Base-by-base conservation (phyloP, 1,140 invertebrate genomes). In the Pogonus chalceus region DNA sequence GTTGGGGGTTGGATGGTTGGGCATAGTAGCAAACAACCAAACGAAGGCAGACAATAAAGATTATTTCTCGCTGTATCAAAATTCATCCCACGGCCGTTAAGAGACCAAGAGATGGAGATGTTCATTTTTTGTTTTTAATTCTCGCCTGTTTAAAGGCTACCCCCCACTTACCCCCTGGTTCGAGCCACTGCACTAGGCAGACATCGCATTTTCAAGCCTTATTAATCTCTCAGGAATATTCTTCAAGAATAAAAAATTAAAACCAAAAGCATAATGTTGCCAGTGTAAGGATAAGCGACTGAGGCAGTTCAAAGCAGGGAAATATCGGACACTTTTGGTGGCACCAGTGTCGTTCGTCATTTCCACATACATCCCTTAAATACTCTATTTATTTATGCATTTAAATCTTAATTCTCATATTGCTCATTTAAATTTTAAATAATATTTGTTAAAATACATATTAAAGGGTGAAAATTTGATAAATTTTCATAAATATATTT, bases 221-320 rank as follows among this genome's bases (percentile, higher is more conserved):
- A 65, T 65, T 65, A 65, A 65, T 65, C 63, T 65, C 63, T 49
- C 47, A 49, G 61, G 62, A 60, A 62, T 63, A 62, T 63, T 61
- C 37, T 61, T 58, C 63, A 59, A 60, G 63, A 61, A 65, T 65
- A 65, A 65, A 65, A 65, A 65, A 65, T 65, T 65, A 62, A 65
- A 65, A 65, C 61, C 60, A 54, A 62, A 63, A 62, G 63, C 61
- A 62, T 63, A 60, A 62, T 63, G 63, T 62, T 62, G 57, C 54
- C 57, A 52, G 55, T 58, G 53, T 43, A 37, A n/a, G 55, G 47
- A 43, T 43, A 52, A 55, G 51, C 20, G 47, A 24, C 21, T 51
- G 51, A 51, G 53, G 56, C 35, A 50, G 47, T 43, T 43, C 37
- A 43, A 43, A 43, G 37, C 37, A 43, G 37, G 37, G 9, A 16